Evolutionary conservation across 2,888 invertebrate species (phyloP).

Genomic region (Phengaris arion): DNA sequence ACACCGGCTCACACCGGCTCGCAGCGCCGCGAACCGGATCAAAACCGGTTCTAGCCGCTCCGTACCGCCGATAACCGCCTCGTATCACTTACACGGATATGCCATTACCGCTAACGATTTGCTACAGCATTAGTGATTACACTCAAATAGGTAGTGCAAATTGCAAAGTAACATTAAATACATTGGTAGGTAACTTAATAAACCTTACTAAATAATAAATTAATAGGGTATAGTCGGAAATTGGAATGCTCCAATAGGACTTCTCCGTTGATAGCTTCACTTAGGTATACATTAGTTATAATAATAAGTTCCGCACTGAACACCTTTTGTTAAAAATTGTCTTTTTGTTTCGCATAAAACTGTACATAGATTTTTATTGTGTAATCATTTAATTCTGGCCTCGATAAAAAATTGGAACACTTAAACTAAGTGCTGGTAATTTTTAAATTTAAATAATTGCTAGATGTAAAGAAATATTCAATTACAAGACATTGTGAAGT

Average conservation of each 20-base stretch:
- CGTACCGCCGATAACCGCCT: background rate
- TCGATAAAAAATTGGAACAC: no score
- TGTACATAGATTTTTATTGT: no score
- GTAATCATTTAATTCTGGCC: no score
- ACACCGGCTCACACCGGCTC: constrained; percentile 11
- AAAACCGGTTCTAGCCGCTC: background rate
- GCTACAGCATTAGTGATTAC: constrained; percentile 2
- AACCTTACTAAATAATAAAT: no score
- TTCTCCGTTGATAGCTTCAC: no score
- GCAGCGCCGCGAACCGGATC: background rate
- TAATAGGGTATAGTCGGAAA: no score
- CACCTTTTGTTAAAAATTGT: no score
- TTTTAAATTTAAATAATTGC: background rate
- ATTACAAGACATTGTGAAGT: constrained; percentile 11
- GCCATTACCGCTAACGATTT: constrained; percentile 5
- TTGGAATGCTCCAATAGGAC: no score
- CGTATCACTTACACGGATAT: constrained; percentile 6
- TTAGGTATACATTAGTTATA: no score
- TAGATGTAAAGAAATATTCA: background rate
- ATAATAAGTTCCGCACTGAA: no score
- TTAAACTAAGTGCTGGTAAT: background rate
- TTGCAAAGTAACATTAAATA: background rate
- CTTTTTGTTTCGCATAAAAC: no score
- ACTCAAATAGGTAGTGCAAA: background rate
- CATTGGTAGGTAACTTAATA: no score